A percentile compares a stretch with the other conserved stretches of the same genome.
Evolutionary conservation across 2,797 vertebrate species (phyloP).

Genomic region (Erpetoichthys calabaricus): DNA sequence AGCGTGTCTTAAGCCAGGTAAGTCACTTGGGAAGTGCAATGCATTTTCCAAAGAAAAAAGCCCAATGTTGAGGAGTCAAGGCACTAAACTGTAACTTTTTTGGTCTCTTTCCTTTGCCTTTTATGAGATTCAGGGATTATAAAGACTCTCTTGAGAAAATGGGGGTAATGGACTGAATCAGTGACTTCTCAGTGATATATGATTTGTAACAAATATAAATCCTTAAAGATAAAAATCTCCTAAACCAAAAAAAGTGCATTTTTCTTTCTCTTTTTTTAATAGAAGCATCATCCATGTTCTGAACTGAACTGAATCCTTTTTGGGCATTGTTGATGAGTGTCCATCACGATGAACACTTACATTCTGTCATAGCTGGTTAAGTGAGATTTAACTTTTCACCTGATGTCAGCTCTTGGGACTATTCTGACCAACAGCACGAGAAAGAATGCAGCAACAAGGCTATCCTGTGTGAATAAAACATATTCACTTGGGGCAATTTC

Average conservation of each 20-base stretch:
- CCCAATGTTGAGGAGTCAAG: not conserved
- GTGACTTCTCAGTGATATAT: conserved; percentile 13
- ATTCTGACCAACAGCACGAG: no score
- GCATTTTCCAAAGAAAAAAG: not conserved
- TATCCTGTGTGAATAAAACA: no score
- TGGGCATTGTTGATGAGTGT: no score
- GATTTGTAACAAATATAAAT: not conserved
- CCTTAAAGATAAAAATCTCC: not conserved
- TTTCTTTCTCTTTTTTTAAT: conserved; percentile 14
- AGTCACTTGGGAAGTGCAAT: no score
- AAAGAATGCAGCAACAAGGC: no score
- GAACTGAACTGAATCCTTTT: no score
- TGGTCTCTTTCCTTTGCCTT: not conserved
- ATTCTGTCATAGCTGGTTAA: no score
- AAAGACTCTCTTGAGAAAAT: conserved; percentile 7
- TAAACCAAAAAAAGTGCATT: conserved; percentile 1
- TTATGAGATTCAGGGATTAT: conserved; percentile 3
- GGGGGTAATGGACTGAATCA: conserved; percentile 19
- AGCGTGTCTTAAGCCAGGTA: no score
- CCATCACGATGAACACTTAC: no score
- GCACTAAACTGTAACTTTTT: not conserved
- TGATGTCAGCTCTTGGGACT: no score
- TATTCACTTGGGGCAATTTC: no score
- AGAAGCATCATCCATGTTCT: not conserved
- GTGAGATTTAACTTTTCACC: no score